phyloP scores from a whole-genome alignment of 2,113 vertebrate genomes.

The Menura novaehollandiae region DNA sequence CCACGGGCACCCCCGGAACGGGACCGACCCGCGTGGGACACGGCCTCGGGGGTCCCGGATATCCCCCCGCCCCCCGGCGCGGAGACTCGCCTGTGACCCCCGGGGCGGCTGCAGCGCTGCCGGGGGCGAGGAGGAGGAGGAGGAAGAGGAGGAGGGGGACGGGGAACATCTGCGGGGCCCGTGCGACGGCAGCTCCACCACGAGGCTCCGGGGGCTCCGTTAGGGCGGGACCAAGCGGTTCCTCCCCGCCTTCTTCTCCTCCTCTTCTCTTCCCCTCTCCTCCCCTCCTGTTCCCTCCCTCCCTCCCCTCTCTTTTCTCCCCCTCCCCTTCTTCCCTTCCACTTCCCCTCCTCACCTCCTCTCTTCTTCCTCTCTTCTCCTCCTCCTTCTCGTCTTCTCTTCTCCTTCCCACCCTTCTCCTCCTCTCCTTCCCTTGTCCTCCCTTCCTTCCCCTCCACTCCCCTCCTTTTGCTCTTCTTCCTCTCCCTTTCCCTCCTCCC shows the following conservation, averaged over 20 bases:
- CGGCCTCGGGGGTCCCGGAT: neutral
- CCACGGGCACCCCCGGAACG: neutral
- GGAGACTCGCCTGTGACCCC: neutral
- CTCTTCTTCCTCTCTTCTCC: too few relatives aligned
- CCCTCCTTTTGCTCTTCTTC: too few relatives aligned
- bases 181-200: neutral
- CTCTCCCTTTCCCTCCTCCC: neutral
- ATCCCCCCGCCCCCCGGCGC: neutral
- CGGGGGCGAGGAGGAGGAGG: neutral
- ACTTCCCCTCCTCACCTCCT: neutral
- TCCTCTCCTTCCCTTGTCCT: neutral
- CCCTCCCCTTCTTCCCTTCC: neutral
- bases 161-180: neutral
- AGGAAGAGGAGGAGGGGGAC: neutral
- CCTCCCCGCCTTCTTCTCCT: neutral
- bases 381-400: too few relatives aligned
- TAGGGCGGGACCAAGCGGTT: neutral
- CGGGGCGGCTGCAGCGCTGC: neutral
- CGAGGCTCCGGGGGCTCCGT: neutral
- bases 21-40: neutral
- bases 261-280: too few relatives aligned
- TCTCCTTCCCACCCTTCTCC: too few relatives aligned
- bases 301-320: neutral
- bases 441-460: neutral
- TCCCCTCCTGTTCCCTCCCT: too few relatives aligned